Evolutionary conservation across 2,113 vertebrate genomes (phyloP).

Genomic region (Dicentrarchus labrax): DNA sequence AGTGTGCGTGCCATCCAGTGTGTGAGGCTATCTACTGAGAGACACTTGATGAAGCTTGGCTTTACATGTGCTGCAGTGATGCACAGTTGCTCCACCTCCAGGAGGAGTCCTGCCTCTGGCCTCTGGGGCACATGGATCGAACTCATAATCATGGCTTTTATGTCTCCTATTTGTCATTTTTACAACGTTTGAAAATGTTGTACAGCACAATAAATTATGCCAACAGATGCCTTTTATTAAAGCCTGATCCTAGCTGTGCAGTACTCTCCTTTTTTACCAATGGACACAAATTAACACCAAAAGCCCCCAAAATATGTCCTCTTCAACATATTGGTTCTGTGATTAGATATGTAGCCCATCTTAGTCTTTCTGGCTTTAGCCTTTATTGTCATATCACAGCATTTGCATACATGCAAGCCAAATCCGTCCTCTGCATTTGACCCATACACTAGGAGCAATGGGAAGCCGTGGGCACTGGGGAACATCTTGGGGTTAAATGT

Average conservation of each 20-base stretch:
- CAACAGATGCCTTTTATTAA: not conserved
- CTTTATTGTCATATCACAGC: too few relatives aligned
- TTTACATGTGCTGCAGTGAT: not conserved
- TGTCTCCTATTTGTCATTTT: conserved; percentile 19
- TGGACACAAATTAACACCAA: not conserved
- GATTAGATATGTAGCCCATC: conserved; percentile 1
- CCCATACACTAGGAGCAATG: too few relatives aligned
- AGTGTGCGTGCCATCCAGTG: not conserved
- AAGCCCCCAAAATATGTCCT: not conserved
- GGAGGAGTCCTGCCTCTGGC: not conserved
- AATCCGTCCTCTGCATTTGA: too few relatives aligned
- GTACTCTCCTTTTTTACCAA: not conserved
- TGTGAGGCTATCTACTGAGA: not conserved
- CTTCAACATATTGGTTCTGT: not conserved
- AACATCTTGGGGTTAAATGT: too few relatives aligned
- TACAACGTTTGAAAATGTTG: not conserved
- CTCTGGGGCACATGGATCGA: not conserved
- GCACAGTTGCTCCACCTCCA: not conserved
- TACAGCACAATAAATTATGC: not conserved
- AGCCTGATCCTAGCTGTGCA: not conserved
- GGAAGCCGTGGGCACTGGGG: too few relatives aligned
- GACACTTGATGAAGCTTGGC: conserved; percentile 1
- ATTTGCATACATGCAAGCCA: too few relatives aligned
- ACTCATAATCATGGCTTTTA: conserved; percentile 7
- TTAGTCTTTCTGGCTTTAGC: too few relatives aligned